Evolutionary conservation across 1,140 invertebrate species (phyloP), one percentile per base, ranked within the genome.

Genomic region (Drosophila neocordata): DNA sequence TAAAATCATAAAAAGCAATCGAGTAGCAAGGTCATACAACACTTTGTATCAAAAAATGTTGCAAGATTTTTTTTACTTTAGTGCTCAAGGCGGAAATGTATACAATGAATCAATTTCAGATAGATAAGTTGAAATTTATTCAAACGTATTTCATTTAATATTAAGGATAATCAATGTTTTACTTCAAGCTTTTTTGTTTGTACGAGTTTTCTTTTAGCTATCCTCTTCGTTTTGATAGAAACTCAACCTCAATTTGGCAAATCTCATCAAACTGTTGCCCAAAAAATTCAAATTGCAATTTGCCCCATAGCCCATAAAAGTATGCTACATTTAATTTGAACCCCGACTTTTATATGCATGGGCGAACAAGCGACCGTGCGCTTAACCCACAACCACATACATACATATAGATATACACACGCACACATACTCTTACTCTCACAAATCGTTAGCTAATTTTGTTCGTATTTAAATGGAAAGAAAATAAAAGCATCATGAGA

Each of bases 251-350:
- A 56, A 61, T 84, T 73, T 53, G 8, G 38, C 27, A 37, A 65
- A 73, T 53, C 37, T n/a, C 53, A 15, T 44, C 27, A 61, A 71
- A 75, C 52, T 63, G 66, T 56, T 71, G 44, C 48, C 12, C 41
- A 48, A 48, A 27, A 34, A 48, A 48, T 76, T 11, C 65, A 48
- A 48, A 63, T 77, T 68, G 65, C 60, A 35, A 24, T 51, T 67
- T 52, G 55, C 24, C 51, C 11, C 20, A n/a, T 71, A 37, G 69
- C 73, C 66, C 82, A 87, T 77, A 69, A 87, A 81, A 74, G 73
- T 81, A 64, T 87, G 81, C 82, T 84, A 87, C 73, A 87, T 85
- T 87, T 85, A 77, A 63, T 69, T 77, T 68, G 37, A 64, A 60
- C 65, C 51, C 41, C 71, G 27, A 52, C 69, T 38, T 64, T 84